These are phyloP conservation scores for Ips typographus DNA, from an alignment of 1,140 invertebrate genomes.

Conservation along the genomic window DNA sequence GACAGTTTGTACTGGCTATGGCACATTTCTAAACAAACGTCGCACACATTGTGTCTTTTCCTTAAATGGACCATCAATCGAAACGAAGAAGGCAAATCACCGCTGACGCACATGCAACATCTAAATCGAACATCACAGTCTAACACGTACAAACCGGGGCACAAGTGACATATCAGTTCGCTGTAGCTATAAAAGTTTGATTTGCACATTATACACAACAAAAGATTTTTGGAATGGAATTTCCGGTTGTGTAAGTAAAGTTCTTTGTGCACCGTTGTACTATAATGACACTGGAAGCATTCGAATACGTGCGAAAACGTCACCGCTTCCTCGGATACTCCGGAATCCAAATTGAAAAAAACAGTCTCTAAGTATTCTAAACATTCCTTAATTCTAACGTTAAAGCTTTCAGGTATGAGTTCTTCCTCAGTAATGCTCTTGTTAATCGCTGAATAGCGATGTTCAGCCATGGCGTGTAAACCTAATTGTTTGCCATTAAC, in stretches of 20 bases:
- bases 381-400: conserved; percentile 62
- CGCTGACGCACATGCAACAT: conserved; percentile 73
- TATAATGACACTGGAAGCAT: conserved; percentile 80
- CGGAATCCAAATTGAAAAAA: conserved; percentile 68
- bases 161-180: conserved; percentile 80
- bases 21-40: conserved; percentile 79
- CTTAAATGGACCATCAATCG: conserved; percentile 80
- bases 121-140: conserved; percentile 66
- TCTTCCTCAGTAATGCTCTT: conserved; percentile 73
- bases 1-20: conserved; percentile 75
- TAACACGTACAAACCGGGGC: conserved; percentile 71
- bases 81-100: conserved; percentile 78
- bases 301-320: conserved; percentile 69
- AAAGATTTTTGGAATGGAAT: conserved; percentile 77
- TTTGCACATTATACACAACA: conserved; percentile 83
- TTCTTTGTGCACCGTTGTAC: conserved; percentile 75
- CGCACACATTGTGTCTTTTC: conserved; percentile 79
- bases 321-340: conserved; percentile 50
- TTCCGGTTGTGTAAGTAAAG: conserved; percentile 81
- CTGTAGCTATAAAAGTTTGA: conserved; percentile 82
- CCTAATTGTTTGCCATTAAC: conserved; percentile 78
- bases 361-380: conserved; percentile 61
- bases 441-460: conserved; percentile 71
- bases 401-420: conserved; percentile 70
- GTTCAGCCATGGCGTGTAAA: conserved; percentile 74